Percentiles rank a stretch among this genome's conserved stretches.
phyloP scores from a whole-genome alignment of 2,888 invertebrate species.

The Oligia fasciuncula region DNA sequence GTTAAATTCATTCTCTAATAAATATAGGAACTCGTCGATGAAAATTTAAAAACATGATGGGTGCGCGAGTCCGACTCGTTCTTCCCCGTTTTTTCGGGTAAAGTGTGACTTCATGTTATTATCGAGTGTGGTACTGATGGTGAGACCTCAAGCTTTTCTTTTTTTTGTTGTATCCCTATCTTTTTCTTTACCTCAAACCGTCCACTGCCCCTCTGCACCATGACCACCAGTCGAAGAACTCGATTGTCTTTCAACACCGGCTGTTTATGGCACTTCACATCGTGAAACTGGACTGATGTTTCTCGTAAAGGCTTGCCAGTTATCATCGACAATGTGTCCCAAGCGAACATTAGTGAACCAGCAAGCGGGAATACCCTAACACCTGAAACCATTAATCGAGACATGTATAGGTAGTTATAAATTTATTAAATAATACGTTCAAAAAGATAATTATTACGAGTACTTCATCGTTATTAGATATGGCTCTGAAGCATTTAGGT shows the following conservation, averaged over 20 bases:
- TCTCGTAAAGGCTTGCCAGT: slow-evolving; percentile 10
- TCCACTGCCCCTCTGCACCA: slow-evolving; percentile 24
- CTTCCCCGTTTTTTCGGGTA: too few relatives aligned
- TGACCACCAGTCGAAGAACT: slow-evolving; percentile 11
- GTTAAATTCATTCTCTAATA: too few relatives aligned
- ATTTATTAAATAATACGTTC: neutral
- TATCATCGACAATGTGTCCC: slow-evolving; percentile 30
- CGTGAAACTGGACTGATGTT: slow-evolving; percentile 22
- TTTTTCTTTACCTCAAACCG: slow-evolving; percentile 69
- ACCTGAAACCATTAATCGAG: neutral
- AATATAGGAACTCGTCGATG: too few relatives aligned
- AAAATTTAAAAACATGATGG: too few relatives aligned
- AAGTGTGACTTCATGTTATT: too few relatives aligned
- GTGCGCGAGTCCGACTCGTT: too few relatives aligned
- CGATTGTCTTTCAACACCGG: neutral
- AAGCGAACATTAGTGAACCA: slow-evolving; percentile 14
- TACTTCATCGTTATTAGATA: too few relatives aligned
- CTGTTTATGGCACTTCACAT: slow-evolving; percentile 17
- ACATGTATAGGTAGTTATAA: neutral
- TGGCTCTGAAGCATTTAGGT: neutral
- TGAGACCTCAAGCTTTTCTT: neutral
- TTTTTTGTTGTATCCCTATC: neutral
- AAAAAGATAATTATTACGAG: neutral
- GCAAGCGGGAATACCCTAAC: slow-evolving; percentile 18
- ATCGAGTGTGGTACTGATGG: neutral